Conservation (phyloP, 2,888 invertebrate genomes). For the Enchytraeus crypticus region DNA sequence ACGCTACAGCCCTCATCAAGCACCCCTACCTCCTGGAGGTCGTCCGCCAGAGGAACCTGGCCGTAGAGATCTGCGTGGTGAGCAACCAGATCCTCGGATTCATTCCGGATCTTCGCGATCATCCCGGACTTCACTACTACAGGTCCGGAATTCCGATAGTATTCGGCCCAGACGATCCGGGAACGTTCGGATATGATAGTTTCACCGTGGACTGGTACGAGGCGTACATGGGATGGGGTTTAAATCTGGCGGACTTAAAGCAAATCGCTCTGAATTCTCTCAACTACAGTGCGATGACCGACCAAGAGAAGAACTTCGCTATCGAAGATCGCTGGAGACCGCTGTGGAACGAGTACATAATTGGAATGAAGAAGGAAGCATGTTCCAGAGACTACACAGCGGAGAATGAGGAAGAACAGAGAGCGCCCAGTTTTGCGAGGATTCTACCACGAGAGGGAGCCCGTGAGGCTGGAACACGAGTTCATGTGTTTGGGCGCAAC, state of each 20-base stretch:
- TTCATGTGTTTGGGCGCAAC: conserved; percentile 25
- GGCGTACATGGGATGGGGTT: conserved; percentile 30
- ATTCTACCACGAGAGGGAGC: conserved; percentile 22
- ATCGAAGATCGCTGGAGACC: conserved; percentile 22
- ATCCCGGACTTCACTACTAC: conserved; percentile 25
- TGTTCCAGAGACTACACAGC: conserved; percentile 11
- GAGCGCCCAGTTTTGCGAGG: neutral
- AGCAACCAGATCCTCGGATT: conserved; percentile 30
- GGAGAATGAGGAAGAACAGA: neutral
- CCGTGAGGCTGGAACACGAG: conserved; percentile 11
- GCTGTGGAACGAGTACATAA: conserved; percentile 25
- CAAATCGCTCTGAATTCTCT: conserved; percentile 27
- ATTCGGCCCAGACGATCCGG: conserved; percentile 30
- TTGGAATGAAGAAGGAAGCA: conserved; percentile 12
- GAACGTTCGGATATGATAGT: conserved; percentile 31
- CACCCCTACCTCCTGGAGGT: conserved; percentile 25
- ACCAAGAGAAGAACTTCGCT: conserved; percentile 18
- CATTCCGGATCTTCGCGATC: conserved; percentile 27
- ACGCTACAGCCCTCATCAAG: conserved; percentile 27
- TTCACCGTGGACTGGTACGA: conserved; percentile 31
- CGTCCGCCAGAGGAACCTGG: conserved; percentile 18
- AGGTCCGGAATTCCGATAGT: conserved; percentile 28
- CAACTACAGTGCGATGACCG: conserved; percentile 22
- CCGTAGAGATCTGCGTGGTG: conserved; percentile 27
- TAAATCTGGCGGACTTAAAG: conserved; percentile 28